Evolutionary conservation across 2,797 vertebrate genomes (phyloP), one percentile per base, ranked within the genome.

Genomic region (Podargus strigoides): DNA sequence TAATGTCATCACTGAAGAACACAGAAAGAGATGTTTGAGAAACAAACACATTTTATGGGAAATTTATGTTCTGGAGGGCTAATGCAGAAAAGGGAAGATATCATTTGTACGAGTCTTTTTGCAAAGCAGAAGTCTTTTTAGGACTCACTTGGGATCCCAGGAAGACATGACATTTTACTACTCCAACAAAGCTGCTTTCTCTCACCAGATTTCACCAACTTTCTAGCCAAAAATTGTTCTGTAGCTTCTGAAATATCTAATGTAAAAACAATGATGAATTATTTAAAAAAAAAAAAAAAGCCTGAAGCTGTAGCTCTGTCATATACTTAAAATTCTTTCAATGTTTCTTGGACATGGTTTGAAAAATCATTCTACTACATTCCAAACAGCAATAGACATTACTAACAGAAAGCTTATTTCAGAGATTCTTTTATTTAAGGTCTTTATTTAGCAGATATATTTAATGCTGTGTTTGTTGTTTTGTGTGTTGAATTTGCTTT

Each of bases 251-350:
- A 96, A 94, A 93, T 90, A 58, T 75, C 23, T 75, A 6, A 44
- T 76, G 7, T 59, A 22, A 62, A 82, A 89, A 79, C 39, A 90
- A 66, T 16, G 27, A 63, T 20, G 24, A 50, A 23, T 34, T 21
- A 52, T 52, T 30, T 19, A 19, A 39, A 49, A 22, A 18, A 14
- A 39, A 23, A 56, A 58, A n/a, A 18, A 50, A 90, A 85, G 11
- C 52, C 53, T 52, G 74, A 94, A 85, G 47, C 53, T 52, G 74
- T 94, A 85, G 47, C 10, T 56, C 28, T 80, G 64, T 78, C 60
- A 39, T 89, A 85, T 94, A 59, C 39, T 96, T 97, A 84, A 93
- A 92, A 96, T 96, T 97, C 64, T 95, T 95, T 85, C 63, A 50
- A 19, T 77, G 36, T 89, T 94, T 94, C 76, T 96, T 96, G 81